phyloP scores from a whole-genome alignment of 2,113 vertebrate species.

The Symphodus melops region DNA sequence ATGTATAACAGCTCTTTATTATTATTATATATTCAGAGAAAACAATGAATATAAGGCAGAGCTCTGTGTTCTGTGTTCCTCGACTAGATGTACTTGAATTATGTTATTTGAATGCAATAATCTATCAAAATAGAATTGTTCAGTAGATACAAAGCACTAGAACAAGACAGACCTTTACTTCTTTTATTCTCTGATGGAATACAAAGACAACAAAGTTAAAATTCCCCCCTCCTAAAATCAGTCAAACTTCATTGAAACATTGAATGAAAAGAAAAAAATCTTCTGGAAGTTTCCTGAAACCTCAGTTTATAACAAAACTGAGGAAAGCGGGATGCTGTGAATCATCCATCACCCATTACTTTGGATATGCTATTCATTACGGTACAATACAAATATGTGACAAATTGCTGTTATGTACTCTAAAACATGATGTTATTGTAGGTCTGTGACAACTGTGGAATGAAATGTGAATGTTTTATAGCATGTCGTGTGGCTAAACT shows the following conservation, averaged over 20 bases:
- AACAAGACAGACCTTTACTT: conserved; percentile 1
- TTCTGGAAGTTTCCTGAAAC: conserved; percentile 2
- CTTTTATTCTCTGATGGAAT: conserved; percentile 35
- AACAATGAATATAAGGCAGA: neutral
- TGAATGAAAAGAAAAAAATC: conserved; percentile 34
- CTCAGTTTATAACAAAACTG: conserved; percentile 39
- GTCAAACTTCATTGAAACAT: conserved; percentile 32
- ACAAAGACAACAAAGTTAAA: conserved; percentile 28
- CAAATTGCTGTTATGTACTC: conserved; percentile 47
- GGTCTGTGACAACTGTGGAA: conserved; percentile 57
- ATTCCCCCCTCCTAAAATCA: neutral
- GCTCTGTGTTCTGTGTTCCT: neutral
- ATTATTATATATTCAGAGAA: neutral
- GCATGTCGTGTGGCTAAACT: conserved; percentile 56
- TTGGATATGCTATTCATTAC: conserved; percentile 68
- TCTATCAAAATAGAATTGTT: neutral
- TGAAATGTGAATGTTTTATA: conserved; percentile 63
- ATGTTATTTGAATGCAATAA: neutral
- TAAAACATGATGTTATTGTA: conserved; percentile 57
- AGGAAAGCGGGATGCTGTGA: conserved; percentile 46
- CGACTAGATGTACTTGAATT: neutral
- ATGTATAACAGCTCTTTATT: neutral
- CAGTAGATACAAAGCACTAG: neutral
- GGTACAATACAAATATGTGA: conserved; percentile 48
- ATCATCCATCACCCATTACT: conserved; percentile 74